Conservation (phyloP, 2,797 vertebrate genomes). For the Leptodactylus fallax region DNA sequence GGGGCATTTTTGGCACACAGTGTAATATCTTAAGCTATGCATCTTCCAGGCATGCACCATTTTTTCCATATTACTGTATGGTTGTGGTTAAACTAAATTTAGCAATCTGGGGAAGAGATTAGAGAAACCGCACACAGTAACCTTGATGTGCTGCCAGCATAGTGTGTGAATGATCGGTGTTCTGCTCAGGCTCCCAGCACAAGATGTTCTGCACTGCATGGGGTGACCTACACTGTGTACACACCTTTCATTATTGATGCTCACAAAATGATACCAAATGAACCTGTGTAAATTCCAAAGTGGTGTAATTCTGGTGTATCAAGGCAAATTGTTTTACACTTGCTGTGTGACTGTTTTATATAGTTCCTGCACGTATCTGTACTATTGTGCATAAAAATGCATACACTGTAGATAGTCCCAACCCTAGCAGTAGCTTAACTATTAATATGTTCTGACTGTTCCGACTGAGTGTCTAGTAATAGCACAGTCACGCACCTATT, state of each 20-base stretch:
- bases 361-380: neutral
- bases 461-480: neutral
- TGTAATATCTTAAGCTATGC: too few relatives aligned
- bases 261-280: neutral
- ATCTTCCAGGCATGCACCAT: too few relatives aligned
- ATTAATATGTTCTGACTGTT: constrained; percentile 28
- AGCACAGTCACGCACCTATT: neutral
- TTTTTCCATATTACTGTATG: neutral
- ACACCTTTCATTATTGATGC: constrained; percentile 31
- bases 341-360: neutral
- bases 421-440: constrained; percentile 12
- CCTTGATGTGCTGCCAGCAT: neutral
- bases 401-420: neutral
- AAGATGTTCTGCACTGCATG: constrained; percentile 42
- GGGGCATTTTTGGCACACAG: too few relatives aligned
- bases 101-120: neutral
- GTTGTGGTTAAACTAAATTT: neutral
- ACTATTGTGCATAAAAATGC: constrained; percentile 10
- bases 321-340: neutral
- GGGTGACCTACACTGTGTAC: constrained; percentile 33
- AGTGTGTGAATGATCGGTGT: constrained; percentile 10
- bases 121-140: neutral
- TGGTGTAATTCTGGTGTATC: neutral
- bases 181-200: constrained; percentile 23
- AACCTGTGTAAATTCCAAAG: neutral